These are phyloP conservation scores for Novumbra hubbsi DNA, from an alignment of 2,797 vertebrate species.

Conservation along the genomic window DNA sequence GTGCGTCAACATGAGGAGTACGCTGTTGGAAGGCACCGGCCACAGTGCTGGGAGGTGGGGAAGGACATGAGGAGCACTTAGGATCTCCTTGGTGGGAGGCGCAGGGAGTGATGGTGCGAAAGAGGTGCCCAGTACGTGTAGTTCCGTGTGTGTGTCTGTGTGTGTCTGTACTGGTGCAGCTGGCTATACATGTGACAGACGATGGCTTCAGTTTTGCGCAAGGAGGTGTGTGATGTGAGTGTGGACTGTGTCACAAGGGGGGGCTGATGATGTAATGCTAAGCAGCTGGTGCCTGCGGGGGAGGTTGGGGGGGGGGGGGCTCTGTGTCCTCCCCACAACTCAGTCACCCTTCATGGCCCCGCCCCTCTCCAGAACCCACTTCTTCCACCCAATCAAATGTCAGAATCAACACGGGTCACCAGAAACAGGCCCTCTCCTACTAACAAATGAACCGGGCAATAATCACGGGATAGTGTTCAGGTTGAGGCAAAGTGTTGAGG, in stretches of 20 bases:
- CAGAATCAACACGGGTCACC: too few species aligned
- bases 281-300: constrained; percentile 8
- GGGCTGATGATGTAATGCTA: constrained; percentile 20
- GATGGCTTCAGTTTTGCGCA: background rate
- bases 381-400: background rate
- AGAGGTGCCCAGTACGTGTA: too few species aligned
- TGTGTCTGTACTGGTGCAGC: background rate
- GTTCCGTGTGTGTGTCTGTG: background rate
- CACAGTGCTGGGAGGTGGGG: too few species aligned
- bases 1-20: too few species aligned
- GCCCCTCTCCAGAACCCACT: background rate
- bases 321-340: background rate
- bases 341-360: background rate
- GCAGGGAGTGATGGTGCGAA: too few species aligned
- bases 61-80: background rate
- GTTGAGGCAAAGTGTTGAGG: too few species aligned
- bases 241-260: constrained; percentile 24
- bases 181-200: background rate
- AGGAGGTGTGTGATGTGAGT: background rate
- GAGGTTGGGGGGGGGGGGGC: background rate
- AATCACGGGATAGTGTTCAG: too few species aligned
- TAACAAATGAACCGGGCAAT: too few species aligned
- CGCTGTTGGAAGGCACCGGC: too few species aligned
- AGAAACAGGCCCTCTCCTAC: too few species aligned
- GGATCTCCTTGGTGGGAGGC: background rate